Evolutionary conservation across 2,113 vertebrate species (phyloP).

Genomic region (Lanius ludovicianus): DNA sequence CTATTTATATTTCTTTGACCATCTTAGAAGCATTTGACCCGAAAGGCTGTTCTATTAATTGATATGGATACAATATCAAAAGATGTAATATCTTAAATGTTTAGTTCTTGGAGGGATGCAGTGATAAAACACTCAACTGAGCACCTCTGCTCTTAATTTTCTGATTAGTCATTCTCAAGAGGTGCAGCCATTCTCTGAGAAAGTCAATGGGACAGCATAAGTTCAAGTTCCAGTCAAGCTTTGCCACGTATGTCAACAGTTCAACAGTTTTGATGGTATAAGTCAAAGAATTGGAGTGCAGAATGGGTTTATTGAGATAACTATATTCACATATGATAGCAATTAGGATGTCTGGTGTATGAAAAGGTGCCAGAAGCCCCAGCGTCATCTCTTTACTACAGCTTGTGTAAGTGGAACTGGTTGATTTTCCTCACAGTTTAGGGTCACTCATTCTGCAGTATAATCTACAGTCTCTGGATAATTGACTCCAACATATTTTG

Average conservation of each 20-base stretch:
- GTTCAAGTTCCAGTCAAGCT: not conserved
- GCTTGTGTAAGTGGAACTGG: not conserved
- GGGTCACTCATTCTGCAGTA: not conserved
- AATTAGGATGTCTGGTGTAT: not conserved
- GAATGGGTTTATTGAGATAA: not conserved
- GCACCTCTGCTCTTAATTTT: not conserved
- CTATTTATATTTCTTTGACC: not conserved
- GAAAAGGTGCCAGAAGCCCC: not conserved
- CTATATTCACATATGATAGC: not conserved
- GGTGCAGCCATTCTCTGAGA: not conserved
- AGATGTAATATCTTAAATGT: not conserved
- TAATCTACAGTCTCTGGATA: not conserved
- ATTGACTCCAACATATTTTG: not conserved
- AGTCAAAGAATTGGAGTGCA: not conserved
- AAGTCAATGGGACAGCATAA: not conserved
- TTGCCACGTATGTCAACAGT: not conserved
- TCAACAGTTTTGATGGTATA: not conserved
- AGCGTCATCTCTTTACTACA: not conserved
- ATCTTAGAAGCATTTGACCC: not conserved
- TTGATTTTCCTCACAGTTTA: not conserved
- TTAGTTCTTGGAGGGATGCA: not conserved
- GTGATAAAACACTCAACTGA: not conserved
- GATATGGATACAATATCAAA: not conserved
- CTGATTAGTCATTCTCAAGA: not conserved
- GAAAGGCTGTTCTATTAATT: not conserved